Conservation (phyloP, 2,888 invertebrate genomes). For the Zaprionus lineosus region DNA sequence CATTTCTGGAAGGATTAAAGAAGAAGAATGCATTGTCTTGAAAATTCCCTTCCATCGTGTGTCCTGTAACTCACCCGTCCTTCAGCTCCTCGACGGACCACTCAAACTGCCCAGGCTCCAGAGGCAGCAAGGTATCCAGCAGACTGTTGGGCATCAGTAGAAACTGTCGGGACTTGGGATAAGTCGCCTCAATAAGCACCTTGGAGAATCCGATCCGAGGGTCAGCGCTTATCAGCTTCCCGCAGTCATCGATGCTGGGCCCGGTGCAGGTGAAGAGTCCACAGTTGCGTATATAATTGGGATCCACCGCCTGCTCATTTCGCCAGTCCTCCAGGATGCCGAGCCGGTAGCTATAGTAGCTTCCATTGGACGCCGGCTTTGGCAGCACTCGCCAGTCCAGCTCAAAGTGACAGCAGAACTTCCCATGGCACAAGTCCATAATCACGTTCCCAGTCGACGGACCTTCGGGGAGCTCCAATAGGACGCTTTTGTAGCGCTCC, state of each 20-base stretch:
- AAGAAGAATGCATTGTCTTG: too few species aligned
- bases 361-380: not conserved
- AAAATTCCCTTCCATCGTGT: too few species aligned
- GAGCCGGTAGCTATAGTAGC: slow-evolving; percentile 81
- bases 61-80: slow-evolving; percentile 12
- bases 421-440: slow-evolving; percentile 39
- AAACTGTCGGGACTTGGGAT: slow-evolving; percentile 51
- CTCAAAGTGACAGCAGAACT: slow-evolving; percentile 75
- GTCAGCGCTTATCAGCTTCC: slow-evolving; percentile 33
- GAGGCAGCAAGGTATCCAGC: slow-evolving; percentile 62
- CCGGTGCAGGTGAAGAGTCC: slow-evolving; percentile 83
- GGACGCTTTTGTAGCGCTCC: slow-evolving; percentile 49
- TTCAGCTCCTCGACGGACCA: slow-evolving; percentile 51
- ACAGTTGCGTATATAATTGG: slow-evolving; percentile 83
- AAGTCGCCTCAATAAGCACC: slow-evolving; percentile 59
- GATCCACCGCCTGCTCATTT: slow-evolving; percentile 79
- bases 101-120: slow-evolving; percentile 65
- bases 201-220: slow-evolving; percentile 54
- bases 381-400: slow-evolving; percentile 44
- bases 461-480: slow-evolving; percentile 18
- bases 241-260: slow-evolving; percentile 66
- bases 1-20: slow-evolving; percentile 8
- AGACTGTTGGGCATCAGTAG: slow-evolving; percentile 74
- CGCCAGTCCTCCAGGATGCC: slow-evolving; percentile 83
- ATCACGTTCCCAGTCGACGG: not conserved